phyloP scores from a whole-genome alignment of 2,113 vertebrate genomes.

The Sylvia atricapilla region DNA sequence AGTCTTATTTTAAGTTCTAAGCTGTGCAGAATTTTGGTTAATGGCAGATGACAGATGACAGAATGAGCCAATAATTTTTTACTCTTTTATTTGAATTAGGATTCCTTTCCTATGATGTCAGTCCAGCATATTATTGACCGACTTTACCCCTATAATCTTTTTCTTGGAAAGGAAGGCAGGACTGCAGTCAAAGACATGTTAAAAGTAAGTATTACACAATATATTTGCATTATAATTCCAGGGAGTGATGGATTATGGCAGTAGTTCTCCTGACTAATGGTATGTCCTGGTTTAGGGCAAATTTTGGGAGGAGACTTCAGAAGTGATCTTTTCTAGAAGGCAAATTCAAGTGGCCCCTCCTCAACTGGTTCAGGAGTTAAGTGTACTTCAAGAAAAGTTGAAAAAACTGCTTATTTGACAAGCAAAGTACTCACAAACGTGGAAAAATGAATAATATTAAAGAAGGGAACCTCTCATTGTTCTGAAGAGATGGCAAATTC shows the following conservation, averaged over 20 bases:
- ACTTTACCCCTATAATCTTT: slow-evolving; percentile 87
- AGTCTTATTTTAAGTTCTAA: not conserved
- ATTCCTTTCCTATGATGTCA: slow-evolving; percentile 88
- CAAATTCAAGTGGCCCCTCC: not conserved
- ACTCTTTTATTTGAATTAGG: slow-evolving; percentile 66
- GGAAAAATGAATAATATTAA: not conserved
- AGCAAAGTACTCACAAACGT: not conserved
- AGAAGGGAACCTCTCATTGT: not conserved
- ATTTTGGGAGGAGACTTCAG: not conserved
- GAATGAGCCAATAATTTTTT: not conserved
- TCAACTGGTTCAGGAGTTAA: not conserved
- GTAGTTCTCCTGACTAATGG: not conserved
- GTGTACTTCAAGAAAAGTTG: not conserved
- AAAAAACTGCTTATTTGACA: not conserved
- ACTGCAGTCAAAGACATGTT: slow-evolving; percentile 85
- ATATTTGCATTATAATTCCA: not conserved
- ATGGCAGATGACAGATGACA: not conserved
- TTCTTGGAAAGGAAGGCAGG: slow-evolving; percentile 89
- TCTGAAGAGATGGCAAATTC: not conserved
- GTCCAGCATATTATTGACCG: slow-evolving; percentile 80
- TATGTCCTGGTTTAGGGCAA: not conserved
- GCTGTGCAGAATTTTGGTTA: not conserved
- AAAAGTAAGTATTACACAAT: slow-evolving; percentile 75
- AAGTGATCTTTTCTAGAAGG: not conserved
- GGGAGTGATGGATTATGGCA: not conserved